Evolutionary conservation across 2,113 vertebrate species (phyloP).

Genomic region (Malurus melanocephalus): DNA sequence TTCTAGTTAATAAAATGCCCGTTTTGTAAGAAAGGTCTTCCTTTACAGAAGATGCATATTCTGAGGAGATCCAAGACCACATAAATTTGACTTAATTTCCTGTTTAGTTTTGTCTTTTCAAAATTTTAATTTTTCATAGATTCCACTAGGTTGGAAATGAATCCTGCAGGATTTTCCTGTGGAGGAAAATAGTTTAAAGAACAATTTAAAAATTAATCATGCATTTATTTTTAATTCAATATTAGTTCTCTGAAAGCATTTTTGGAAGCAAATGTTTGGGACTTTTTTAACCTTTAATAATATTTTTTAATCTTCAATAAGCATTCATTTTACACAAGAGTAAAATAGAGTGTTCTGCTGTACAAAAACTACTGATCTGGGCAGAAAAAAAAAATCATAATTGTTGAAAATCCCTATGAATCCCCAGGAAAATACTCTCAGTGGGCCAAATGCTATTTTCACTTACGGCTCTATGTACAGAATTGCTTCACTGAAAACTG

Average conservation of each 20-base stretch:
- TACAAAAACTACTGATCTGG: neutral
- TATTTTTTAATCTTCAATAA: neutral
- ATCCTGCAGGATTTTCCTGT: neutral
- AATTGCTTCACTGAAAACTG: neutral
- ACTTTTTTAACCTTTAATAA: neutral
- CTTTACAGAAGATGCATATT: neutral
- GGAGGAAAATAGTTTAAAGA: neutral
- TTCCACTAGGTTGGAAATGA: neutral
- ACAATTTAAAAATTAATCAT: neutral
- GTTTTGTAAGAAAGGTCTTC: neutral
- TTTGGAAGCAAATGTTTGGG: neutral
- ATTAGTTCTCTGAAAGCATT: neutral
- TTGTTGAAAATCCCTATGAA: constrained; percentile 33
- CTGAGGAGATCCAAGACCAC: neutral
- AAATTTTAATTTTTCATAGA: neutral
- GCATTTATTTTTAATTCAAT: neutral
- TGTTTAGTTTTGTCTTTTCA: neutral
- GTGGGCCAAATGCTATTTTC: neutral
- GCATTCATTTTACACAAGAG: neutral
- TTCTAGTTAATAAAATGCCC: neutral
- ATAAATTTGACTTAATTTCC: neutral
- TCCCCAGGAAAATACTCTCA: neutral
- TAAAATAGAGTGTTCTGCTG: neutral
- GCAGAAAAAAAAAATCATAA: neutral
- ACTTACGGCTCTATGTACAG: neutral